These are phyloP conservation scores for Hippocampus comes DNA, from an alignment of 2,113 vertebrate species.

Conservation along the genomic window DNA sequence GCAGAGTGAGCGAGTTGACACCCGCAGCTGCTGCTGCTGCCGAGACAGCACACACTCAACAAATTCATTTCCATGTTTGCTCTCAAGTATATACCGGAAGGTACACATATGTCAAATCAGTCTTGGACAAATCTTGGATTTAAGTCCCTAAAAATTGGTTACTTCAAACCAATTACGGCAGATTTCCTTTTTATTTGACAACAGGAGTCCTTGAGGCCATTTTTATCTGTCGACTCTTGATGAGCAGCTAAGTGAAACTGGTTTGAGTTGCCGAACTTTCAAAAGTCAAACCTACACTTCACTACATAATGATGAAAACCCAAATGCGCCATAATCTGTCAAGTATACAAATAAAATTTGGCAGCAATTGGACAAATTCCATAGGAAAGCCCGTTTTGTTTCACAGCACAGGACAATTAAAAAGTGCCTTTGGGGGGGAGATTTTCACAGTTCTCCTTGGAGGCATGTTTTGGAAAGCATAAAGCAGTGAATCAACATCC, in stretches of 20 bases:
- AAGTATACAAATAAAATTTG: not conserved
- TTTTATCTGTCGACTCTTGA: not conserved
- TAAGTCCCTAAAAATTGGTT: not conserved
- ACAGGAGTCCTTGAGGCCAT: not conserved
- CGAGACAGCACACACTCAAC: too few relatives aligned
- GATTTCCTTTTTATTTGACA: not conserved
- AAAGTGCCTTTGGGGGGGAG: not conserved
- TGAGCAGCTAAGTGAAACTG: not conserved
- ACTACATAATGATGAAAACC: not conserved
- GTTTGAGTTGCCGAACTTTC: not conserved
- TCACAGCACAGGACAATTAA: not conserved
- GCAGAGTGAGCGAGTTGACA: too few relatives aligned
- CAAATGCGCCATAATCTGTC: not conserved
- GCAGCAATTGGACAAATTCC: not conserved
- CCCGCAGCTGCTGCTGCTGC: too few relatives aligned
- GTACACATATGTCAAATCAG: too few relatives aligned
- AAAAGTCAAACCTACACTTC: not conserved
- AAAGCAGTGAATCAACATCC: slow-evolving; percentile 11
- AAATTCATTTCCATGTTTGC: too few relatives aligned
- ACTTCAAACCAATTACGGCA: not conserved
- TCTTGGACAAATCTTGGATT: too few relatives aligned
- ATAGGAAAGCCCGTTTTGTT: not conserved
- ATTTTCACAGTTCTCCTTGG: not conserved
- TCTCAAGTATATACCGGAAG: too few relatives aligned
- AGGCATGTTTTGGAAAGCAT: not conserved